Evolutionary conservation across 1,140 invertebrate species (phyloP).

Genomic region (Brachionus plicatilis): DNA sequence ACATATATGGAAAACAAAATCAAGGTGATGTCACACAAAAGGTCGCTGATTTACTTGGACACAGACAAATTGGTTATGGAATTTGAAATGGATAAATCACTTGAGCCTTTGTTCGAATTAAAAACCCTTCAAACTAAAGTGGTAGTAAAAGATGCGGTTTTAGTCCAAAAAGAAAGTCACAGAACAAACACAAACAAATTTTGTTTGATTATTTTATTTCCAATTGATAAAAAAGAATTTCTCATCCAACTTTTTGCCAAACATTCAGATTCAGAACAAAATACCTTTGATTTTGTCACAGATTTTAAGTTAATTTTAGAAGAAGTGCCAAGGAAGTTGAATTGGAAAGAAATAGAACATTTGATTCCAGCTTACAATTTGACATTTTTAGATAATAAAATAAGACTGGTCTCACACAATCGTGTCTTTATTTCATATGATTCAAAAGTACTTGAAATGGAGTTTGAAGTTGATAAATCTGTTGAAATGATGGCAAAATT

Average conservation of each 20-base stretch:
- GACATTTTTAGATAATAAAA: background rate
- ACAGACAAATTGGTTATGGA: background rate
- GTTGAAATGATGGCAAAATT: background rate
- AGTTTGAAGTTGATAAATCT: background rate
- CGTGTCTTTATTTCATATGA: background rate
- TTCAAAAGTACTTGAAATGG: background rate
- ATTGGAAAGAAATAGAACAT: background rate
- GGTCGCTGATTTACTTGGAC: background rate
- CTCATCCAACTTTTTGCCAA: background rate
- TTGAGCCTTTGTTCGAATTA: background rate
- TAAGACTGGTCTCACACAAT: background rate
- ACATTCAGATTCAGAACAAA: background rate
- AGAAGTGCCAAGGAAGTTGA: background rate
- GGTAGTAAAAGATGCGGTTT: background rate
- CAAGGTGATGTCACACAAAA: background rate
- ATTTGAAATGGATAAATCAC: background rate
- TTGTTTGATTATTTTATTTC: background rate
- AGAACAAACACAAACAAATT: background rate
- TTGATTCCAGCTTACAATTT: background rate
- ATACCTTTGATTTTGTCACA: background rate
- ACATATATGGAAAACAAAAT: background rate
- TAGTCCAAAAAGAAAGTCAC: background rate
- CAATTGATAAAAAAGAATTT: background rate
- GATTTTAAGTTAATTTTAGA: background rate
- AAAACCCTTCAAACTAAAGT: background rate